Conservation (phyloP, 2,113 vertebrate genomes). For the Entelurus aequoreus region DNA sequence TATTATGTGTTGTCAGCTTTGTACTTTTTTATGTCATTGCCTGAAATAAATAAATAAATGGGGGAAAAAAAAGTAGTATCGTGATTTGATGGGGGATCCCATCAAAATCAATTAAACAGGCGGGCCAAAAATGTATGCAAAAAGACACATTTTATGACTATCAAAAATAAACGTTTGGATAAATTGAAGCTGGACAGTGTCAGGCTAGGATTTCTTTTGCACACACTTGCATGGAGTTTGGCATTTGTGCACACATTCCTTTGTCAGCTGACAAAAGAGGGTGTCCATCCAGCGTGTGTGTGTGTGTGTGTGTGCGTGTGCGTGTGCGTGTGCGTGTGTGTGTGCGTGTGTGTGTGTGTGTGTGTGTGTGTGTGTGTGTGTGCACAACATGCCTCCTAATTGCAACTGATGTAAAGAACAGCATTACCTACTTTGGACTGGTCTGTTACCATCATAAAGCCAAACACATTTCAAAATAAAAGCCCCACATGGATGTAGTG, state of each 20-base stretch:
- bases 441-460: neutral
- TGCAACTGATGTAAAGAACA: neutral
- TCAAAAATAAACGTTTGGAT: too few species aligned
- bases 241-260: constrained; percentile 54
- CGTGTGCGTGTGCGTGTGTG: neutral
- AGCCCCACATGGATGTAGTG: neutral
- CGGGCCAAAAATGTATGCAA: too few species aligned
- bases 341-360: too few species aligned
- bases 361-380: neutral
- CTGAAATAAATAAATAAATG: too few species aligned
- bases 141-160: too few species aligned
- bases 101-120: too few species aligned
- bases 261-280: constrained; percentile 56
- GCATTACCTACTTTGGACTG: neutral
- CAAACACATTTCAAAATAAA: neutral
- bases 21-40: too few species aligned
- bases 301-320: constrained; percentile 18
- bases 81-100: too few species aligned
- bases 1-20: too few species aligned
- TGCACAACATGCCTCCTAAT: neutral
- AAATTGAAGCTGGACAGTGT: too few species aligned
- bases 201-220: too few species aligned
- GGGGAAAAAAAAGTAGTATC: too few species aligned
- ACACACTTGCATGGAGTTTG: constrained; percentile 37
- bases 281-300: constrained; percentile 14